phyloP scores from a whole-genome alignment of 2,797 vertebrate species.

The Gastrophryne carolinensis region DNA sequence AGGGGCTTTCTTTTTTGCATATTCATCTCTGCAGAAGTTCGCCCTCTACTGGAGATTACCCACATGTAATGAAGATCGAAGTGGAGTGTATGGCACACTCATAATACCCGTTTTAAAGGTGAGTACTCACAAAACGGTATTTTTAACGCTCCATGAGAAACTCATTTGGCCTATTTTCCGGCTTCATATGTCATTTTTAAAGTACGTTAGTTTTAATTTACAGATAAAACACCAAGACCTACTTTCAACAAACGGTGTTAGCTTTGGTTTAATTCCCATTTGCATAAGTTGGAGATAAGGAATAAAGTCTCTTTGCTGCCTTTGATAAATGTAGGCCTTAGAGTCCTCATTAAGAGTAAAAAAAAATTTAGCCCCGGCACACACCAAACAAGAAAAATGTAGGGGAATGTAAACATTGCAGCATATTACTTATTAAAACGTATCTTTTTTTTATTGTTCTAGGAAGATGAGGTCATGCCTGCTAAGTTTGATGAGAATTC shows the following conservation, averaged over 20 bases:
- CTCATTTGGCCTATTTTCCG: constrained; percentile 15
- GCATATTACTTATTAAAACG: neutral
- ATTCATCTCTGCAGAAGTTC: too few relatives aligned
- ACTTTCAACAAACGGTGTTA: constrained; percentile 23
- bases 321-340: constrained; percentile 7
- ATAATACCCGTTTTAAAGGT: too few relatives aligned
- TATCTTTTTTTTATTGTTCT: constrained; percentile 53
- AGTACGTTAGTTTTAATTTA: constrained; percentile 16
- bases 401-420: neutral
- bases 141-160: constrained; percentile 3
- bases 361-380: neutral
- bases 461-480: constrained; percentile 88
- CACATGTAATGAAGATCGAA: too few relatives aligned
- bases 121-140: too few relatives aligned
- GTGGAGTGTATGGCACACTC: too few relatives aligned
- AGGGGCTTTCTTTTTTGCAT: too few relatives aligned
- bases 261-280: constrained; percentile 31
- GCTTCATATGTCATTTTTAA: constrained; percentile 37
- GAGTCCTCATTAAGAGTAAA: constrained; percentile 12
- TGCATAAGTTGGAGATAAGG: constrained; percentile 31
- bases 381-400: neutral
- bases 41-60: too few relatives aligned
- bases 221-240: constrained; percentile 34
- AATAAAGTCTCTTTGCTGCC: constrained; percentile 9
- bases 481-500: constrained; percentile 84